These are phyloP conservation scores for Smittia sp. DNA, from an alignment of 2,888 invertebrate genomes.

Conservation along the genomic window DNA sequence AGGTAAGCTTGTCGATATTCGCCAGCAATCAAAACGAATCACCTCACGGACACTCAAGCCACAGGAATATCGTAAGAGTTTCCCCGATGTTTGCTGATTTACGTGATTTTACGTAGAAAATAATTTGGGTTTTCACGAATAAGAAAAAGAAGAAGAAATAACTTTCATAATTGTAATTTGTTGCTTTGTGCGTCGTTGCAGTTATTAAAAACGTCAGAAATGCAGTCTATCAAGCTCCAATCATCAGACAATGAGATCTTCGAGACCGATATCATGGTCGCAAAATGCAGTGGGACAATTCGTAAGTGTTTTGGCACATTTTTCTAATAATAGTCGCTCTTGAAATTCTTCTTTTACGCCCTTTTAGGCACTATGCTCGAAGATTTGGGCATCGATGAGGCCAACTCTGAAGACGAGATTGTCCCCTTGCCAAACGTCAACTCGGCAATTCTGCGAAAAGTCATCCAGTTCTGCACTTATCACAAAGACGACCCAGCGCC, in stretches of 20 bases:
- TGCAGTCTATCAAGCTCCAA: slow-evolving; percentile 93
- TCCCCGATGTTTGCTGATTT: too few species aligned
- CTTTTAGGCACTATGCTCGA: slow-evolving; percentile 90
- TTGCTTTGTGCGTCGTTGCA: neutral
- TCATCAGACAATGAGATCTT: slow-evolving; percentile 95
- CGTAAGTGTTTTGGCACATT: slow-evolving; percentile 4
- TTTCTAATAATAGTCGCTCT: neutral
- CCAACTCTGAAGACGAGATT: slow-evolving; percentile 79
- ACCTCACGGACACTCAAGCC: too few species aligned
- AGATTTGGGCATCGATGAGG: slow-evolving; percentile 83
- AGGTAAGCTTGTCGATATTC: too few species aligned
- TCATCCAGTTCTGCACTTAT: slow-evolving; percentile 88
- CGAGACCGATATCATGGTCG: slow-evolving; percentile 94
- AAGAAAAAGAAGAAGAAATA: too few species aligned
- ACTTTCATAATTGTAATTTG: too few species aligned
- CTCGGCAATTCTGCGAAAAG: slow-evolving; percentile 93
- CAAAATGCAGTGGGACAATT: slow-evolving; percentile 95
- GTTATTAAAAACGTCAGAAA: slow-evolving; percentile 55
- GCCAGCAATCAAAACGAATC: too few species aligned
- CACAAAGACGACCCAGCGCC: slow-evolving; percentile 95
- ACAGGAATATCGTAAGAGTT: too few species aligned
- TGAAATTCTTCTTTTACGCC: neutral
- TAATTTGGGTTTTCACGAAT: too few species aligned
- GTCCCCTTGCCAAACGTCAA: slow-evolving; percentile 97
- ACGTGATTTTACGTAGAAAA: too few species aligned